Percentiles rank a stretch among this genome's conserved stretches.
These are phyloP conservation scores for Catharus fuscescens DNA, from an alignment of 2,113 vertebrate species.

Conservation along the genomic window DNA sequence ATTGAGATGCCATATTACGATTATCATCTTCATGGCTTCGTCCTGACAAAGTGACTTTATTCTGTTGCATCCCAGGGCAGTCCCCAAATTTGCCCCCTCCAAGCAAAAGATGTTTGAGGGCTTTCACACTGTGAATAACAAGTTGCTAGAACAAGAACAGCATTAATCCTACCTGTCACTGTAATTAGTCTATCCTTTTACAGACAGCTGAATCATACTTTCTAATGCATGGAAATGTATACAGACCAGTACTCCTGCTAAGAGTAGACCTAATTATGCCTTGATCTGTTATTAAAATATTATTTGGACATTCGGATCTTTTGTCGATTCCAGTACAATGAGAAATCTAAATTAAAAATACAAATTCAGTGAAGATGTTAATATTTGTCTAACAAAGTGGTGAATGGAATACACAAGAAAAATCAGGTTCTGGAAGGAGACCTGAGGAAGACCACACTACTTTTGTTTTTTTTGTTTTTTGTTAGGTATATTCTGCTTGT, in stretches of 20 bases:
- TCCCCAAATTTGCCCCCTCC: constrained; percentile 12
- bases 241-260: constrained; percentile 56
- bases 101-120: constrained; percentile 38
- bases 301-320: constrained; percentile 44
- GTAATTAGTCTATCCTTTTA: constrained; percentile 63
- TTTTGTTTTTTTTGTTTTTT: not conserved
- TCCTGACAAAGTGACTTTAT: constrained; percentile 60
- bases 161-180: constrained; percentile 56
- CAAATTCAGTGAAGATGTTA: not conserved
- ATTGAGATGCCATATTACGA: not conserved
- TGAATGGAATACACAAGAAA: not conserved
- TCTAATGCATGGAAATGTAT: constrained; percentile 65
- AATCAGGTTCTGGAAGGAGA: not conserved
- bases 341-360: constrained; percentile 35
- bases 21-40: constrained; percentile 41
- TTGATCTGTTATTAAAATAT: constrained; percentile 56
- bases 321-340: not conserved
- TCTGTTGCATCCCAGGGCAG: constrained; percentile 12
- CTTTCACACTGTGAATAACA: constrained; percentile 53
- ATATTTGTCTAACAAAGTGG: not conserved
- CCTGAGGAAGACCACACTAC: not conserved
- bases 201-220: constrained; percentile 66
- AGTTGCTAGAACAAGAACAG: constrained; percentile 56
- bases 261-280: constrained; percentile 45
- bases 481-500: constrained; percentile 15